These are phyloP conservation scores for Colletes latitarsis DNA, from an alignment of 1,140 invertebrate genomes.

Conservation along the genomic window DNA sequence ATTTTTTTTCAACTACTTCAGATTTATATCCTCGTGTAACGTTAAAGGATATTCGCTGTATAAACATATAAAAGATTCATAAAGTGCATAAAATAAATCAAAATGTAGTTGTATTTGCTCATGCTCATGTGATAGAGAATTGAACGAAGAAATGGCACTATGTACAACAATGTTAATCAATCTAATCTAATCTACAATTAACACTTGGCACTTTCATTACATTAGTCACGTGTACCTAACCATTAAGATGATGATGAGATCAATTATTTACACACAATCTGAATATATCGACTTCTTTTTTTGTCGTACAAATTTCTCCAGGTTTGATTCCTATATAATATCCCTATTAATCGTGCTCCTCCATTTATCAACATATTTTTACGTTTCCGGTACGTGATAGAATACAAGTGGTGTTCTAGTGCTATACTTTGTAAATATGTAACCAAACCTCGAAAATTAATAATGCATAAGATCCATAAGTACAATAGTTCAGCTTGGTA, in stretches of 20 bases:
- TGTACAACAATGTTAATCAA: constrained; percentile 38
- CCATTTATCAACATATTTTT: constrained; percentile 55
- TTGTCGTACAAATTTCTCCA: constrained; percentile 28
- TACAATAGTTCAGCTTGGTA: constrained; percentile 41
- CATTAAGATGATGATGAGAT: constrained; percentile 37
- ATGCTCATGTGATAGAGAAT: constrained; percentile 73
- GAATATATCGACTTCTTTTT: background rate
- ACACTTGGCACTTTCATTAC: constrained; percentile 52
- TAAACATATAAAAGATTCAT: constrained; percentile 53
- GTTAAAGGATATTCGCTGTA: constrained; percentile 43
- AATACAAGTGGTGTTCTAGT: constrained; percentile 60
- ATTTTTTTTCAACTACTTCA: constrained; percentile 31
- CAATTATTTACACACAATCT: constrained; percentile 26
- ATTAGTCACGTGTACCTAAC: constrained; percentile 37
- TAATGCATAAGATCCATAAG: constrained; percentile 58
- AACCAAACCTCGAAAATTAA: constrained; percentile 57
- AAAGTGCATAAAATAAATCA: constrained; percentile 57
- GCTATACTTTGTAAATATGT: constrained; percentile 59
- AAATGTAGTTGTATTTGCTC: constrained; percentile 67
- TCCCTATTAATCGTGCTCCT: constrained; percentile 27
- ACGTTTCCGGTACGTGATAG: constrained; percentile 48
- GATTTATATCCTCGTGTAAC: constrained; percentile 40
- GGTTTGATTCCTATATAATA: constrained; percentile 42
- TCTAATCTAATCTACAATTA: constrained; percentile 28
- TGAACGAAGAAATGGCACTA: constrained; percentile 55